Evolutionary conservation across 2,113 vertebrate species (phyloP).

Genomic region (Daphoenositta chrysoptera): DNA sequence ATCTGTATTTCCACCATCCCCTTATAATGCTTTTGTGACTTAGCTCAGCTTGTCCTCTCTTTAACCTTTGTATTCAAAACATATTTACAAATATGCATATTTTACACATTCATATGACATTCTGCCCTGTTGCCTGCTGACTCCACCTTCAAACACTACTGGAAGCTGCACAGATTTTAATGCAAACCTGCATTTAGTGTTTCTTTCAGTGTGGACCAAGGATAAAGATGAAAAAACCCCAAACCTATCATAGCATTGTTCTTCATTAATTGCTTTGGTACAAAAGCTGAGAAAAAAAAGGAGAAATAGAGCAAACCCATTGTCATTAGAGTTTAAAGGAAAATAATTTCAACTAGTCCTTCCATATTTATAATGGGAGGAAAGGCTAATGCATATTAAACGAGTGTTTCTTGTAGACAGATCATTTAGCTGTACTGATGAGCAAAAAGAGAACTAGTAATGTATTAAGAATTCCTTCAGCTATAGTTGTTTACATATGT

Average conservation of each 20-base stretch:
- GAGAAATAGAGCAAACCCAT: background rate
- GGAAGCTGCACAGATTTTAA: background rate
- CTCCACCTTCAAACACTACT: background rate
- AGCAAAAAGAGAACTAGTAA: background rate
- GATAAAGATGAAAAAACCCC: background rate
- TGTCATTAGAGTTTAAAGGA: background rate
- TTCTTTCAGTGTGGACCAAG: background rate
- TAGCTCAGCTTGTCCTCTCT: slow-evolving; percentile 41
- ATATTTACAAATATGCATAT: slow-evolving; percentile 60
- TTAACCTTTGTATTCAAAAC: slow-evolving; percentile 27
- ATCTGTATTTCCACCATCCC: slow-evolving; percentile 21
- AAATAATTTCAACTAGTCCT: background rate
- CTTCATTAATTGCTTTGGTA: background rate
- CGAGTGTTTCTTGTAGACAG: background rate
- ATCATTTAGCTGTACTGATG: slow-evolving; percentile 4
- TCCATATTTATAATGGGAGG: background rate
- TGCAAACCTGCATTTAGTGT: background rate
- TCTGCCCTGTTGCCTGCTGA: background rate
- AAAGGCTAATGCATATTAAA: slow-evolving; percentile 18
- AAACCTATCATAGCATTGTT: background rate
- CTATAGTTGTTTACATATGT: background rate
- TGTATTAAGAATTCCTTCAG: background rate
- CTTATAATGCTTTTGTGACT: slow-evolving; percentile 22
- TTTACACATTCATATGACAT: background rate
- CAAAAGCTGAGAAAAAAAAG: background rate